Conservation (phyloP, 2,888 invertebrate genomes). For the Sepiola atlantica region DNA sequence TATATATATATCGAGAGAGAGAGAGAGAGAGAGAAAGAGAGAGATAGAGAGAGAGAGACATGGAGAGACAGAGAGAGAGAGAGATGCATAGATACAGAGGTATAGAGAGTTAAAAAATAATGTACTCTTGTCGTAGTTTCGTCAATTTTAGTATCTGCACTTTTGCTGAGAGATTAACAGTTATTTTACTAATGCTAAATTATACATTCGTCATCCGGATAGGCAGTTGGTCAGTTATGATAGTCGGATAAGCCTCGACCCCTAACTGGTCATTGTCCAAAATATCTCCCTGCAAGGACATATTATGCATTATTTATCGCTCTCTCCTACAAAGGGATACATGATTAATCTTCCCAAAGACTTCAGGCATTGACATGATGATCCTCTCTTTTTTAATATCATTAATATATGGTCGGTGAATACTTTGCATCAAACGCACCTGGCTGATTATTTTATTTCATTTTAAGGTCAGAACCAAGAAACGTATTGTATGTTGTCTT, state of each 20-base stretch:
- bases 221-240: no score
- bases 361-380: neutral
- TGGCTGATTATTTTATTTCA: neutral
- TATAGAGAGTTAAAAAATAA: no score
- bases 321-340: neutral
- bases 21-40: neutral
- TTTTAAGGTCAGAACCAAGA: neutral
- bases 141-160: no score
- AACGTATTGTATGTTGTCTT: neutral
- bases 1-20: no score
- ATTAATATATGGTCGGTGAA: conserved; percentile 1
- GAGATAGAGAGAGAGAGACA: neutral
- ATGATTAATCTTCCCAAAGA: neutral
- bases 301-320: neutral
- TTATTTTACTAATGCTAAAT: no score
- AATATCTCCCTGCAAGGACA: neutral
- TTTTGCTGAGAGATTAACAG: no score
- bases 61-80: neutral
- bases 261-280: neutral
- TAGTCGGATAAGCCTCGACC: neutral
- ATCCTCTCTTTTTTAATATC: neutral
- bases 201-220: no score
- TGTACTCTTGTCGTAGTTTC: no score
- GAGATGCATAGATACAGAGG: neutral
- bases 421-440: neutral